Evolutionary conservation across 2,888 invertebrate genomes (phyloP).

Genomic region (Macrostomum cliftonense): DNA sequence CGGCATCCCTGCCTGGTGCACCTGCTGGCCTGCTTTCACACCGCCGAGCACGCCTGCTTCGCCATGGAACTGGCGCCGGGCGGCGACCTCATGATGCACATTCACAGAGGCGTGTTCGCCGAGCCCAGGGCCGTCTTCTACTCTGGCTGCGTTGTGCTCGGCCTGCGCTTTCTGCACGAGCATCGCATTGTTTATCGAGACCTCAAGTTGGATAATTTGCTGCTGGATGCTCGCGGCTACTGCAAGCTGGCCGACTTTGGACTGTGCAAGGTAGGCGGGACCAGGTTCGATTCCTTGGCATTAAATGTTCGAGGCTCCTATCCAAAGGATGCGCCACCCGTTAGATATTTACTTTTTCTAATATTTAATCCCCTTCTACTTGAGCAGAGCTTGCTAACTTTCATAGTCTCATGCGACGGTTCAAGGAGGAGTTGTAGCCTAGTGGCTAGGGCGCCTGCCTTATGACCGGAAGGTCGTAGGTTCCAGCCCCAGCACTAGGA

Average conservation of each 20-base stretch:
- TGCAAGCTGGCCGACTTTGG: slow-evolving; percentile 72
- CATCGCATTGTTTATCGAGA: slow-evolving; percentile 84
- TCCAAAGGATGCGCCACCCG: no score
- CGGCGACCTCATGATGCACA: slow-evolving; percentile 99
- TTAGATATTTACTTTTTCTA: no score
- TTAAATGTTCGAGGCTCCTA: no score
- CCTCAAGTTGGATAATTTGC: slow-evolving; percentile 74
- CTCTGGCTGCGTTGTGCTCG: slow-evolving; percentile 92
- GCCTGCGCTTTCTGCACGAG: slow-evolving; percentile 91
- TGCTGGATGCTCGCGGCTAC: slow-evolving; percentile 84
- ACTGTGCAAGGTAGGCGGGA: background rate
- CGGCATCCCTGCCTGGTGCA: slow-evolving; percentile 97
- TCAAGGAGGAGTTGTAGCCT: no score
- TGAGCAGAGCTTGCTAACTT: no score
- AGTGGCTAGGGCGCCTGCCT: no score
- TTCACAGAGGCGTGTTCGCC: slow-evolving; percentile 84
- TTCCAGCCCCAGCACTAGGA: no score
- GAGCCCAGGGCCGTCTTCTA: slow-evolving; percentile 55
- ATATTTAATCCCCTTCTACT: no score
- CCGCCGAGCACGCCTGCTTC: slow-evolving; percentile 87
- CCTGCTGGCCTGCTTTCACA: slow-evolving; percentile 94
- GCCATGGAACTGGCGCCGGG: slow-evolving; percentile 98
- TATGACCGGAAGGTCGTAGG: no score
- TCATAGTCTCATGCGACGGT: no score
- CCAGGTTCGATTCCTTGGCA: no score